Percentiles rank a stretch among this genome's conserved stretches.
Evolutionary conservation across 2,113 vertebrate species (phyloP).

Genomic region (Uria aalge): DNA sequence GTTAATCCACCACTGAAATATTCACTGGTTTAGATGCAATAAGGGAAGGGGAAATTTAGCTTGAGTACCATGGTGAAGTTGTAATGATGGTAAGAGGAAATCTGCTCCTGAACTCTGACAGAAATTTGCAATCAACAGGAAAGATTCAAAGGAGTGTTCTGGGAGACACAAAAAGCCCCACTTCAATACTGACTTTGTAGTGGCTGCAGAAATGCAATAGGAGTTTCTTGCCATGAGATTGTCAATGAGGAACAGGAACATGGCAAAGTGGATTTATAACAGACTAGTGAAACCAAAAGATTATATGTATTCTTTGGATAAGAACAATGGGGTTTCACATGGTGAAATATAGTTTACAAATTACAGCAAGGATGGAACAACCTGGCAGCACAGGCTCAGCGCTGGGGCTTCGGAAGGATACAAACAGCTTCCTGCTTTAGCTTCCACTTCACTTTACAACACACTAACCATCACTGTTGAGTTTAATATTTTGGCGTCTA

Average conservation of each 20-base stretch:
- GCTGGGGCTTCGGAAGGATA: background rate
- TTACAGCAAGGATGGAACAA: background rate
- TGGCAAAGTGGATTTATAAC: background rate
- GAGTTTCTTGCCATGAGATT: background rate
- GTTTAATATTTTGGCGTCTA: background rate
- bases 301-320: background rate
- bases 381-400: background rate
- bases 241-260: background rate
- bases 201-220: background rate
- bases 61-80: background rate
- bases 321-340: background rate
- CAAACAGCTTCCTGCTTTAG: background rate
- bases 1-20: background rate
- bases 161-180: background rate
- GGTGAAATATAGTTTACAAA: background rate
- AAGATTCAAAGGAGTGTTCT: background rate
- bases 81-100: background rate
- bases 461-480: background rate
- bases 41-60: background rate
- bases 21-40: background rate
- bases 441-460: background rate
- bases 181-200: background rate
- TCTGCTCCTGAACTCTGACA: background rate
- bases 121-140: background rate
- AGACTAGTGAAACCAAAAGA: background rate